These are phyloP conservation scores for Drosophila rufa DNA, from an alignment of 1,140 invertebrate genomes.

Conservation along the genomic window DNA sequence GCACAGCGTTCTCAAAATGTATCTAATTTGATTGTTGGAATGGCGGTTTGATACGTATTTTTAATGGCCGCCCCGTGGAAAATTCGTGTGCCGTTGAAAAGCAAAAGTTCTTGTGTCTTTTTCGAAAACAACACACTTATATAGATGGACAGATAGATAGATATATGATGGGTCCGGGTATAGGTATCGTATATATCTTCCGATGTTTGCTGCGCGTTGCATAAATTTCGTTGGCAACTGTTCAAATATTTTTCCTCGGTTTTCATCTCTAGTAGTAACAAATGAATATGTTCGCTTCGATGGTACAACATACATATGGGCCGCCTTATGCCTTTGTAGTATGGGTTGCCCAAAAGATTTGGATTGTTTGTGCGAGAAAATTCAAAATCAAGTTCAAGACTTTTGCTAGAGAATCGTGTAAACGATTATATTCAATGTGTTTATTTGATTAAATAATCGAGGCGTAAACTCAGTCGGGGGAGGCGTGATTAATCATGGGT, in stretches of 20 bases:
- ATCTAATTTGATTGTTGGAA: slow-evolving; percentile 50
- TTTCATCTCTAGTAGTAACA: slow-evolving; percentile 65
- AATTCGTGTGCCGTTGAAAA: slow-evolving; percentile 55
- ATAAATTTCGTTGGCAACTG: slow-evolving; percentile 74
- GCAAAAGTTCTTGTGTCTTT: slow-evolving; percentile 35
- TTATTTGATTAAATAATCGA: slow-evolving; percentile 24
- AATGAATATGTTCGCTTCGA: slow-evolving; percentile 70
- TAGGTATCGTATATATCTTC: slow-evolving; percentile 44
- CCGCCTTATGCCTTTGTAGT: slow-evolving; percentile 4
- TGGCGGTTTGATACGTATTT: slow-evolving; percentile 33
- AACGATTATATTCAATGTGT: slow-evolving; percentile 25
- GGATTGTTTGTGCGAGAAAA: slow-evolving; percentile 29
- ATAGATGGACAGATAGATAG: slow-evolving; percentile 12
- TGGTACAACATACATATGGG: slow-evolving; percentile 49
- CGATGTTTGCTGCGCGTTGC: slow-evolving; percentile 59
- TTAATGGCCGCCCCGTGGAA: slow-evolving; percentile 42
- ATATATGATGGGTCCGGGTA: slow-evolving; percentile 15
- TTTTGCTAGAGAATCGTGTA: slow-evolving; percentile 45
- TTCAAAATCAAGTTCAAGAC: slow-evolving; percentile 81
- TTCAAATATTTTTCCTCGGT: slow-evolving; percentile 73
- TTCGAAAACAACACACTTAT: slow-evolving; percentile 38
- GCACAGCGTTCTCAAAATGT: slow-evolving; percentile 9
- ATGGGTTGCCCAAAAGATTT: slow-evolving; percentile 21
- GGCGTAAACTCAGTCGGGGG: background rate
- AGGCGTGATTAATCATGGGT: background rate